Evolutionary conservation across 2,797 vertebrate genomes (phyloP).

Genomic region (Onychomys torridus): DNA sequence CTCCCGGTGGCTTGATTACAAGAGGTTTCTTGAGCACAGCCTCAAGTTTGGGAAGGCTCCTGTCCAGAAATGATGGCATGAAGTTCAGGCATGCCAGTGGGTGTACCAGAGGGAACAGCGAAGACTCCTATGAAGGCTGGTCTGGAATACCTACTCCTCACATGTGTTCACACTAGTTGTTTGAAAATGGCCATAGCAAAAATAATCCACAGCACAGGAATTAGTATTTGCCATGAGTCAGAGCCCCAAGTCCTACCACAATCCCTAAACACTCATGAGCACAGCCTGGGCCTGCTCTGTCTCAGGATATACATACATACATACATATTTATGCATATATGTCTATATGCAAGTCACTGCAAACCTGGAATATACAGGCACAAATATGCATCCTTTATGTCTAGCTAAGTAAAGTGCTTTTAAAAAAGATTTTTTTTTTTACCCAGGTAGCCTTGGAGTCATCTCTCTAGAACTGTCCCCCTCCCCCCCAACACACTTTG

Average conservation of each 20-base stretch:
- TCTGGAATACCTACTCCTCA: background rate
- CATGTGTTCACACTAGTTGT: background rate
- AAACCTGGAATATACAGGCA: background rate
- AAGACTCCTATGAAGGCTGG: background rate
- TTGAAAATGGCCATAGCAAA: fast-evolving
- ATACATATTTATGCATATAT: no score
- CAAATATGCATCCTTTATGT: background rate
- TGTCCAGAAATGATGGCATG: fast-evolving
- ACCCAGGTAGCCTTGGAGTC: background rate
- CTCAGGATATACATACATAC: background rate
- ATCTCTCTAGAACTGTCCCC: background rate
- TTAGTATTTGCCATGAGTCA: background rate
- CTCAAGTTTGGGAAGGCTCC: background rate
- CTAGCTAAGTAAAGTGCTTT: background rate
- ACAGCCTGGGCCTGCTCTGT: fast-evolving
- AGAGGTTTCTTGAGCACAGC: background rate
- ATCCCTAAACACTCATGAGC: background rate
- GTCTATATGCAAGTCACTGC: background rate
- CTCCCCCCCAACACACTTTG: no score
- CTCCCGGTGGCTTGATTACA: background rate
- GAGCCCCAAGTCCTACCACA: background rate
- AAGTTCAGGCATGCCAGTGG: fast-evolving
- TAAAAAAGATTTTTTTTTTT: no score
- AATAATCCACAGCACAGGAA: background rate
- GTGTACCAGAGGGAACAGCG: no score